Evolutionary conservation across 2,113 vertebrate species (phyloP).

Genomic region (Bostrychus sinensis): DNA sequence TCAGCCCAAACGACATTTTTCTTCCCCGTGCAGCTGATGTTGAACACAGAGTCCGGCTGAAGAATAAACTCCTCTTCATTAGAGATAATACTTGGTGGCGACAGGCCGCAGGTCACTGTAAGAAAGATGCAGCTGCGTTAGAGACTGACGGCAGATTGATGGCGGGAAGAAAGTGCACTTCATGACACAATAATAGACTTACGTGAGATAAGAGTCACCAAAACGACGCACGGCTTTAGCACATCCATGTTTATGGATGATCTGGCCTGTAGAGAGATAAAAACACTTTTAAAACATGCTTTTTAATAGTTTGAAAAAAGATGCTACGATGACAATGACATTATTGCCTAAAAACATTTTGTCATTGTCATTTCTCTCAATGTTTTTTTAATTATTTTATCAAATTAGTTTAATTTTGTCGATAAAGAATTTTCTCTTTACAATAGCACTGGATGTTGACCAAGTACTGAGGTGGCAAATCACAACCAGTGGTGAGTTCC

Average conservation of each 20-base stretch:
- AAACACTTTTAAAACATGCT: neutral
- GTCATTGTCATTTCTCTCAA: no score
- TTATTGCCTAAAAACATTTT: no score
- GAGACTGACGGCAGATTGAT: neutral
- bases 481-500: neutral
- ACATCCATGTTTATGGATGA: constrained; percentile 81
- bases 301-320: no score
- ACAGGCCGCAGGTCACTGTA: constrained; percentile 71
- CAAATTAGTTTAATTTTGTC: no score
- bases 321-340: no score
- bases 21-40: constrained; percentile 87
- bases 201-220: constrained; percentile 72
- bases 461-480: no score
- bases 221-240: constrained; percentile 69
- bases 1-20: constrained; percentile 86
- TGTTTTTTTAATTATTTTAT: no score
- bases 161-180: neutral
- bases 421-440: no score
- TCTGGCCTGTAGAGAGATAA: constrained; percentile 65
- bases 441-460: no score
- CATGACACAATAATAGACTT: neutral
- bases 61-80: constrained; percentile 81
- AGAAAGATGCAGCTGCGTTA: constrained; percentile 17
- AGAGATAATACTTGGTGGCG: constrained; percentile 82
- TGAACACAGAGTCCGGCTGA: constrained; percentile 82